phyloP scores from a whole-genome alignment of 35 echinoderm and acorn worm genomes.

The Holothuria glaberrima region DNA sequence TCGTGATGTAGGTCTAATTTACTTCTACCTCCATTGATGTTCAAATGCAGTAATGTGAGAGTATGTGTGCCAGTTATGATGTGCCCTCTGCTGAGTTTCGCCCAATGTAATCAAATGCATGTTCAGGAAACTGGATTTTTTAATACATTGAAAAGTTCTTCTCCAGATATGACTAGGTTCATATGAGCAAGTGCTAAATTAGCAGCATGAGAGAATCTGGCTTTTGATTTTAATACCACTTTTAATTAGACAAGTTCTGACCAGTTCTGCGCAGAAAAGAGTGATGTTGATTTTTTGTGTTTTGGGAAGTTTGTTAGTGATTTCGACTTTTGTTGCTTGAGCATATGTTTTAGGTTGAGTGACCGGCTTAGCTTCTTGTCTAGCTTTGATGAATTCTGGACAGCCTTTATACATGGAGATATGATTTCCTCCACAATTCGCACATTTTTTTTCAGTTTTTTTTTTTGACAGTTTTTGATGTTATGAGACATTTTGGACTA shows the following conservation, averaged over 20 bases:
- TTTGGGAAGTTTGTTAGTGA: background rate
- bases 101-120: background rate
- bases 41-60: background rate
- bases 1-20: background rate
- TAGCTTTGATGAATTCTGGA: background rate
- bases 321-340: background rate
- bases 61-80: background rate
- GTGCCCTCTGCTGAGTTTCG: background rate
- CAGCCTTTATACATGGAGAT: constrained; percentile 14
- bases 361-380: background rate
- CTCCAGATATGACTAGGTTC: background rate
- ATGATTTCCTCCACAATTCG: constrained; percentile 18
- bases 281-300: background rate
- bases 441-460: constrained; percentile 18
- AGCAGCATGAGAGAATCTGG: background rate
- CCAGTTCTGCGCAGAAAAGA: background rate
- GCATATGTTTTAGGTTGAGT: background rate
- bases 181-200: background rate
- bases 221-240: background rate
- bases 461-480: background rate
- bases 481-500: background rate
- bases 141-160: background rate
- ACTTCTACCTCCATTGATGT: background rate
- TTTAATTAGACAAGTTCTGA: background rate
- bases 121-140: background rate